A percentile compares a stretch with the other conserved stretches of the same genome.
phyloP scores from a whole-genome alignment of 2,888 invertebrate genomes.

The Pachycephus smyrnensis region DNA sequence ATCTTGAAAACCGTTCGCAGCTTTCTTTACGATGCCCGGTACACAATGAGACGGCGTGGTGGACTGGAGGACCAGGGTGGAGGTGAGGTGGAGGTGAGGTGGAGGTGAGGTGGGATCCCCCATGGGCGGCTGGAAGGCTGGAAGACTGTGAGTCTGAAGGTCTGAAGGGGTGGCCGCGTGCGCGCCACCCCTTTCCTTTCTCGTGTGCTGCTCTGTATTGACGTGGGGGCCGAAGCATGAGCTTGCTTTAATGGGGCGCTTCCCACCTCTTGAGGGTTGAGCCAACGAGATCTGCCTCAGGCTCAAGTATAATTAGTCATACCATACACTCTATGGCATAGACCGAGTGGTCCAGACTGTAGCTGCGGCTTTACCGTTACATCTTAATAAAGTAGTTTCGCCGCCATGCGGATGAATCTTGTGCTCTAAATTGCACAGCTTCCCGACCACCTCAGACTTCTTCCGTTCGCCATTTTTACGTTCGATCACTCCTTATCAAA shows the following conservation, averaged over 20 bases:
- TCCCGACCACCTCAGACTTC: not conserved
- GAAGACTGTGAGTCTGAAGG: not conserved
- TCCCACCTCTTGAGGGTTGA: slow-evolving; percentile 45
- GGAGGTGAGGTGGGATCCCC: not conserved
- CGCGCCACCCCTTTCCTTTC: not conserved
- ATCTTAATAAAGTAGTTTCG: not conserved
- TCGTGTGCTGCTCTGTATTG: slow-evolving; percentile 26
- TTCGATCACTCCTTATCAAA: not conserved
- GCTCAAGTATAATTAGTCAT: slow-evolving; percentile 57
- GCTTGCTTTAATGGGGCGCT: slow-evolving; percentile 55
- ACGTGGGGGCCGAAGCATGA: slow-evolving; percentile 30
- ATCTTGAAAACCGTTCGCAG: slow-evolving; percentile 37
- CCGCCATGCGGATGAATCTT: not conserved
- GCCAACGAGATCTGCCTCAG: slow-evolving; percentile 50
- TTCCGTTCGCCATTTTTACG: not conserved
- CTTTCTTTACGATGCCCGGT: slow-evolving; percentile 12
- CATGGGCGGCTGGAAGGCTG: not conserved
- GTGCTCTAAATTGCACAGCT: not conserved
- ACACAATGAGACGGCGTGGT: not conserved
- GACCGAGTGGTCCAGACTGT: slow-evolving; percentile 33
- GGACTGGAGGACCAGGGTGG: not conserved
- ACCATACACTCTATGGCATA: slow-evolving; percentile 45
- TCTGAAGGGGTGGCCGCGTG: not conserved
- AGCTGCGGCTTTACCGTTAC: not conserved
- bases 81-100: not conserved